Base-by-base conservation (phyloP, 2,797 vertebrate species). In the Choloepus didactylus region DNA sequence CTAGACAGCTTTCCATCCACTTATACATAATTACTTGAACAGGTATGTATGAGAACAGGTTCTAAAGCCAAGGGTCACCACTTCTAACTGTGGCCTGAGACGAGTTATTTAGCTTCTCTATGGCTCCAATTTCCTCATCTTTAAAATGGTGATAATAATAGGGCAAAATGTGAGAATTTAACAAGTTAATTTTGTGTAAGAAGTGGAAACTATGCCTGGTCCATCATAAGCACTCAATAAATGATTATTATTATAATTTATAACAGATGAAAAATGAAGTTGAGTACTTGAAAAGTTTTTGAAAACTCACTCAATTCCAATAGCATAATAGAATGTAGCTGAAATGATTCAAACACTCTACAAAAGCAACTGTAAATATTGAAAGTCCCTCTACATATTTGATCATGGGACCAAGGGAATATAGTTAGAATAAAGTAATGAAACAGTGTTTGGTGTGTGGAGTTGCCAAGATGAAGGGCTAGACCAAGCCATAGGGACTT, bases 191-290 rank as follows among this genome's bases (percentile, higher is more conserved):
- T 89, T 92, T 73, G 77, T 25, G 1, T 38, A 77, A 87, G 60
- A 92, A 79, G 81, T 85, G 87, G 85, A 87, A 96, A 89, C 9
- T 66, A 72, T 91, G 27, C 15, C 75, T 69, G 18, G 70, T 9
- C 93, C 5, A 89, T 76, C 7, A 18, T 88, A 72, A 80, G 25
- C 25, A 66, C 11, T 51, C 87, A 73, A 85, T 94, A 87, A 94
- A 90, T 89, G n/a, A 83, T 93, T 92, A 72, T 38, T 51, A 49
- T 70, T 80, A 35, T 44, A 90, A 87, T 88, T 94, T 82, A 2
- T 64, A 70, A 89, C 80, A 72, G 31, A 18, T 51, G 23, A 83
- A 83, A 88, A 92, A 88, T 49, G 35, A 93, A 93, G 69, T 64
- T 46, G 8, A 92, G 27, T 54, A 56, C 49, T 90, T 76, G 82